A percentile compares a stretch with the other conserved stretches of the same genome.
phyloP scores from a whole-genome alignment of 1,140 invertebrate species.

The Drosophila equinoxialis region DNA sequence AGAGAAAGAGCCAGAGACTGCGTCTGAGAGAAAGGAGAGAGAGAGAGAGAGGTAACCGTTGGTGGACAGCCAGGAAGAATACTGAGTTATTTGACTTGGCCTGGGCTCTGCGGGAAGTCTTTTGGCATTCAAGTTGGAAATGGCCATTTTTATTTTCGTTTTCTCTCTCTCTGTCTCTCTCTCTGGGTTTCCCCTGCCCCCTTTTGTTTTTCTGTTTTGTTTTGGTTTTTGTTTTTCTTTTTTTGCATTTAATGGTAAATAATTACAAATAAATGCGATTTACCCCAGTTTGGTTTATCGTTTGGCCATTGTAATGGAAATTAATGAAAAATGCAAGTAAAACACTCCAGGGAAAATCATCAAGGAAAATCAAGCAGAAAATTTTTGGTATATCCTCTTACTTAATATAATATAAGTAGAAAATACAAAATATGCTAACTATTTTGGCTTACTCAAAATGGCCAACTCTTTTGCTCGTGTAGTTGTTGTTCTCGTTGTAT shows the following conservation, averaged over 20 bases:
- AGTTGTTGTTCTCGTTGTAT: neutral
- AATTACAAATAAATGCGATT: constrained; percentile 72
- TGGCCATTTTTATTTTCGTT: constrained; percentile 4
- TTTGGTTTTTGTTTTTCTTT: constrained; percentile 17
- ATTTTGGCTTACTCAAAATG: neutral
- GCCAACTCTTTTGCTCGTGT: neutral
- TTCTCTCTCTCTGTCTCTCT: neutral
- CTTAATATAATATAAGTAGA: neutral
- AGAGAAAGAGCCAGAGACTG: constrained; percentile 6
- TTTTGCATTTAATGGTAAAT: constrained; percentile 75
- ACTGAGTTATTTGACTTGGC: constrained; percentile 59
- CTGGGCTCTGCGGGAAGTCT: constrained; percentile 41
- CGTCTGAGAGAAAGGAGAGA: neutral
- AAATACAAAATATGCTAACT: constrained; percentile 3
- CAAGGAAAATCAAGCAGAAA: constrained; percentile 36
- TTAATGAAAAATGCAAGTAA: constrained; percentile 56
- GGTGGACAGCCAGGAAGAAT: constrained; percentile 26
- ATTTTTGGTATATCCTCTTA: neutral
- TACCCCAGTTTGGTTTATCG: constrained; percentile 40
- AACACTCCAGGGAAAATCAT: constrained; percentile 7
- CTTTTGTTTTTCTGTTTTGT: neutral
- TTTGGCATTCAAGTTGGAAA: constrained; percentile 22
- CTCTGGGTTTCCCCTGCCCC: neutral
- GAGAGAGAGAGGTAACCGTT: neutral
- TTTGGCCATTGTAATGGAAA: constrained; percentile 55